Base-by-base conservation (phyloP, 1,140 invertebrate species). In the Andricus grossulariae region DNA sequence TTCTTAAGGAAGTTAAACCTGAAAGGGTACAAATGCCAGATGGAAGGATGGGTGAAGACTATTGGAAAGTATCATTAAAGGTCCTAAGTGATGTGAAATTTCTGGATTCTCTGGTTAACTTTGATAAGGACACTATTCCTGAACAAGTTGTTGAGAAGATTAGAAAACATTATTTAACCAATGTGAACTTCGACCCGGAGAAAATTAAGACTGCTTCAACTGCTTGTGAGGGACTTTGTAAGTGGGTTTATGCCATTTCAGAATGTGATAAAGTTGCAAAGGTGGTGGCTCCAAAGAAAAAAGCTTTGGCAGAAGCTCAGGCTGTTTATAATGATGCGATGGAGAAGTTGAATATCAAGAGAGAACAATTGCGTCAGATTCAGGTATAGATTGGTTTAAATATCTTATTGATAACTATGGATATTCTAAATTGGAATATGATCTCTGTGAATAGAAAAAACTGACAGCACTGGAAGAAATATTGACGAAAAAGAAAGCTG, bases 241-340 rank as follows among this genome's bases (percentile, higher is more conserved):
- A 96, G 83, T 99, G 98, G 98, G 95, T 98, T 2, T 94, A 96
- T 78, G 96, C 96, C 0, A 96, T 99, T 88, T 96, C 97, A 13
- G 97, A 98, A 81, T 99, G 99, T 86, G 97, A 99, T 88, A 94
- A 96, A 83, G 97, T 99, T 1, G 97, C 96, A 1, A 96, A 96
- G 89, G 94, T 98, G 21, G 95, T 99, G 19, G 95, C 95, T 0
- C 97, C 97, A 0, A 98, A 96, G 86, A 97, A 96, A 85, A 93
- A 94, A 82, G 95, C 96, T 8, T 86, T 98, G 16, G 94, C 94
- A 0, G 94, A 94, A 74, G 97, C 97, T 5, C 95, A 98, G 86
- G 93, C 92, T 1, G 92, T 94, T 13, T 94, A 96, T 80, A 93
- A 94, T 78, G 76, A 80, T 32, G 95, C 95, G 0, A 94, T 95